Base-by-base conservation (phyloP, 2,797 vertebrate genomes). In the Tapirus indicus region DNA sequence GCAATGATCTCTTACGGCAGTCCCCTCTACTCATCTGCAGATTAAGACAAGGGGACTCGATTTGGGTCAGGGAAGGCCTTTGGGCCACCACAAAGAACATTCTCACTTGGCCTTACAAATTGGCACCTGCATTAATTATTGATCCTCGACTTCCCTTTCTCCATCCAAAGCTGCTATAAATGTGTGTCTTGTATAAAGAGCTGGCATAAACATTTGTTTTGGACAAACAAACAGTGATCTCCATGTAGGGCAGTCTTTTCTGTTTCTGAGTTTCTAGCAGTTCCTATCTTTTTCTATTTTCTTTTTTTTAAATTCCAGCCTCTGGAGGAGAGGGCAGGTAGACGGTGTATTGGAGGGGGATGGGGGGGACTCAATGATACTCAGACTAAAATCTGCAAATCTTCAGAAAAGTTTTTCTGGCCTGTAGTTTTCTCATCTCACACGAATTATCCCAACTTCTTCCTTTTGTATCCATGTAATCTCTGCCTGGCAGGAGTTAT, bases 191-290 rank as follows among this genome's bases (percentile, higher is more conserved):
- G 90, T 74, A 41, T 92, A 92, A 97, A 80, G 16, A 62, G n/a
- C 25, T 84, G 86, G 79, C 54, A 85, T 54, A 91, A 88, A 95
- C 56, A 86, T 95, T 69, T 94, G 80, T 89, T 95, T 95, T 86
- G 79, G 78, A 96, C 74, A 92, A 77, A 77, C 13, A 64, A 78
- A 82, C 13, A 64, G 68, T 29, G 47, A 95, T 60, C 62, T 92
- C 56, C 66, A 49, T 56, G 9, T 38, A 88, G 66, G 49, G 74
- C 62, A 74, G 83, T 91, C 56, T 96, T 94, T 82, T 92, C 94
- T 89, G 58, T 77, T 72, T 93, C 80, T 68, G 52, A 95, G 71
- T 92, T 96, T 83, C 64, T 79, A 69, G 75, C 75, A 69, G 62
- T 60, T 90, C 80, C 14, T 64, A 74, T 41, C 9, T 68, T 32